These are phyloP conservation scores for Enteromius unitaeniatus DNA, from an alignment of 2,797 vertebrate genomes.

Conservation along the genomic window DNA sequence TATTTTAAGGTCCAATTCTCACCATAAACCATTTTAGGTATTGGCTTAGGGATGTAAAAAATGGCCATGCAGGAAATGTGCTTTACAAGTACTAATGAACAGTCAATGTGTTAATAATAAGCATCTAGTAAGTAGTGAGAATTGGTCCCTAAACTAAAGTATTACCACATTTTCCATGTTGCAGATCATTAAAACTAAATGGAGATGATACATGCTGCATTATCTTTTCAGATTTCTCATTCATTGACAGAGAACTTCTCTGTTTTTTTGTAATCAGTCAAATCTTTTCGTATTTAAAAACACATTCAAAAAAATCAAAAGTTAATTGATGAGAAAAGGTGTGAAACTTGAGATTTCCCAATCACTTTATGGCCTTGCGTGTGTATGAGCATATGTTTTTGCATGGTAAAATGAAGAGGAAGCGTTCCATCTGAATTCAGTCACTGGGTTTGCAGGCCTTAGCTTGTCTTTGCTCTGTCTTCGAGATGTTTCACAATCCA, in stretches of 20 bases:
- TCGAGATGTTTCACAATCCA: slow-evolving; percentile 36
- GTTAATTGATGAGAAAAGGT: background rate
- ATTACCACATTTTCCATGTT: background rate
- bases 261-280: background rate
- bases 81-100: background rate
- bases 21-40: background rate
- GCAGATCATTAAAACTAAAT: background rate
- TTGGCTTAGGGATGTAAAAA: background rate
- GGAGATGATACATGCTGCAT: background rate
- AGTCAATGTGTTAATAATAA: background rate
- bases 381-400: slow-evolving; percentile 56
- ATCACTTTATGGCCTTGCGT: slow-evolving; percentile 20
- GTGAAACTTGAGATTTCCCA: slow-evolving; percentile 3
- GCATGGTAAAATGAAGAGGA: slow-evolving; percentile 38
- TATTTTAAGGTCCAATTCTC: background rate
- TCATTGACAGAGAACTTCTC: background rate
- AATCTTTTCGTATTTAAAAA: background rate
- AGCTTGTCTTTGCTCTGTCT: slow-evolving; percentile 73
- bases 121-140: background rate
- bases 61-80: background rate
- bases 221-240: background rate
- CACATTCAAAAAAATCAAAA: background rate
- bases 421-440: slow-evolving; percentile 72
- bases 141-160: background rate
- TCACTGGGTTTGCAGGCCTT: slow-evolving; percentile 79